Conservation (phyloP, 2,888 invertebrate genomes). For the Lasioglossum marginatum region DNA sequence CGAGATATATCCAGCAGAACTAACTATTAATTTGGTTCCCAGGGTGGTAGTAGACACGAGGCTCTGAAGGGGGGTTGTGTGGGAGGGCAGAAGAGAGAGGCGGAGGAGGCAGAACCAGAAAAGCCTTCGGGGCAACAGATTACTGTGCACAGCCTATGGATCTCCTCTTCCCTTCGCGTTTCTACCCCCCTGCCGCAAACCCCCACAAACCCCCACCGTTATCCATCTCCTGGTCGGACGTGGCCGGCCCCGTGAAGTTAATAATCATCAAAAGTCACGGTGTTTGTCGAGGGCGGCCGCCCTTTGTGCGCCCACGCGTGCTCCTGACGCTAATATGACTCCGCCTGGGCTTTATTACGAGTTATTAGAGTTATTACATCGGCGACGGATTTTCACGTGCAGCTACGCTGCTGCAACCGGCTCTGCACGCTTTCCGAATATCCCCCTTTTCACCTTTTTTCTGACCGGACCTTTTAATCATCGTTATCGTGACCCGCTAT, state of each 20-base stretch:
- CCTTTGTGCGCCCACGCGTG: slow-evolving; percentile 83
- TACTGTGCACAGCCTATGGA: slow-evolving; percentile 78
- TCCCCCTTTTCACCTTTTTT: slow-evolving; percentile 15
- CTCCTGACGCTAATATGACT: slow-evolving; percentile 84
- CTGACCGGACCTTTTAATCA: slow-evolving; percentile 4
- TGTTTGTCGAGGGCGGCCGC: slow-evolving; percentile 84
- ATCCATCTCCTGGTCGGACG: slow-evolving; percentile 73
- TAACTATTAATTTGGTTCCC: slow-evolving; percentile 84
- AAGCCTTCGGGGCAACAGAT: slow-evolving; percentile 82
- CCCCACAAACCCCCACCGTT: slow-evolving; percentile 27
- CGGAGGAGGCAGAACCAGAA: slow-evolving; percentile 61
- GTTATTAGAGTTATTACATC: slow-evolving; percentile 83
- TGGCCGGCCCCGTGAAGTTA: slow-evolving; percentile 82
- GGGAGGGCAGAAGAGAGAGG: slow-evolving; percentile 43
- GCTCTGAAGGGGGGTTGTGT: slow-evolving; percentile 24
- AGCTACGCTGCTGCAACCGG: slow-evolving; percentile 39
- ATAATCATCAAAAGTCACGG: slow-evolving; percentile 85
- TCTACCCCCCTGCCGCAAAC: neutral
- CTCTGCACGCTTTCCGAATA: slow-evolving; percentile 22
- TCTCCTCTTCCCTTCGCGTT: slow-evolving; percentile 60
- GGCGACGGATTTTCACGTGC: slow-evolving; percentile 79
- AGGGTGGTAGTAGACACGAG: slow-evolving; percentile 65
- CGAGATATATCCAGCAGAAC: slow-evolving; percentile 80
- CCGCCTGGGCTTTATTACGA: slow-evolving; percentile 84
- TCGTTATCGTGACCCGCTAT: slow-evolving; percentile 2